These are phyloP conservation scores for Herpailurus yagouaroundi DNA, from an alignment of 2,113 vertebrate genomes.

Conservation along the genomic window DNA sequence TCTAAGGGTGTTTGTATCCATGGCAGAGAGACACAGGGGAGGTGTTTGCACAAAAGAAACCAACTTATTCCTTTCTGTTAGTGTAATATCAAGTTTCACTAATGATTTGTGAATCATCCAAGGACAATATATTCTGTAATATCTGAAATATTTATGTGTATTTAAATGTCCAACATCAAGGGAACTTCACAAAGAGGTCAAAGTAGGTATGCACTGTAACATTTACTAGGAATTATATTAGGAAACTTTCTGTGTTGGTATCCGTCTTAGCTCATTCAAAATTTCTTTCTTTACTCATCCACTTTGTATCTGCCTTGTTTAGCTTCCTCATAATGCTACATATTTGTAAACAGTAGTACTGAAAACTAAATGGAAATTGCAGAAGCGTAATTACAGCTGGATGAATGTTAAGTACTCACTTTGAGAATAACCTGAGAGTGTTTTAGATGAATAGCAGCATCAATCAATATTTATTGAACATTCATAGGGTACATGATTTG, in stretches of 20 bases:
- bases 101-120: slow-evolving; percentile 15
- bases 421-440: slow-evolving; percentile 35
- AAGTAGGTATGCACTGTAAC: neutral
- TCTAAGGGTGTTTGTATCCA: neutral
- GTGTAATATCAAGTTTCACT: neutral
- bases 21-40: neutral
- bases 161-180: neutral
- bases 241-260: slow-evolving; percentile 27
- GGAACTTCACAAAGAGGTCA: slow-evolving; percentile 1
- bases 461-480: slow-evolving; percentile 63
- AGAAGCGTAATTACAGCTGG: neutral
- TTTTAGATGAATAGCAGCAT: neutral
- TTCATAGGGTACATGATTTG: neutral
- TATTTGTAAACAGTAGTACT: slow-evolving; percentile 18
- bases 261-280: slow-evolving; percentile 44
- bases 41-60: neutral
- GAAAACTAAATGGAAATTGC: slow-evolving; percentile 36
- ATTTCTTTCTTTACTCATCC: slow-evolving; percentile 36
- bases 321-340: slow-evolving; percentile 4
- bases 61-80: neutral
- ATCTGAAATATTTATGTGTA: slow-evolving; percentile 10
- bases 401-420: neutral
- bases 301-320: slow-evolving; percentile 27
- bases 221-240: neutral
- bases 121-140: neutral